phyloP scores from a whole-genome alignment of 2,888 invertebrate species.

The Drosophila seclusa region DNA sequence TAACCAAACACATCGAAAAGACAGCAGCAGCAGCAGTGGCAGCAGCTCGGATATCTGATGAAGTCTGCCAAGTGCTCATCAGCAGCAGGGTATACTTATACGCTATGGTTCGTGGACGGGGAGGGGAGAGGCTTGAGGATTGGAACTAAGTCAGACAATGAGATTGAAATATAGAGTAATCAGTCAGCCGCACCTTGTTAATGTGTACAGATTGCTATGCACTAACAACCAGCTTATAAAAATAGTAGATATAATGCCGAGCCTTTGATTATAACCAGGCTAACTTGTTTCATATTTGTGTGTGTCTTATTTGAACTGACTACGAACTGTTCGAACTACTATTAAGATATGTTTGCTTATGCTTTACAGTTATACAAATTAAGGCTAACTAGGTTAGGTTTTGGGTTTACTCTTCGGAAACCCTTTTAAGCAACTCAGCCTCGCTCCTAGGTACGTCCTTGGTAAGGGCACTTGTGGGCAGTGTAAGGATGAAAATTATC shows the following conservation, averaged over 20 bases:
- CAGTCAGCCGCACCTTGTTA: slow-evolving; percentile 49
- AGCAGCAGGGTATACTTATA: slow-evolving; percentile 13
- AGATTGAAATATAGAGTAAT: slow-evolving; percentile 38
- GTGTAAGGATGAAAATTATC: neutral
- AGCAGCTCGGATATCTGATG: slow-evolving; percentile 50
- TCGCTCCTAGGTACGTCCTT: too few species aligned
- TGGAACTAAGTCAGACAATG: slow-evolving; percentile 14
- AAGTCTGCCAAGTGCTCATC: slow-evolving; percentile 72
- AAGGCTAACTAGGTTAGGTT: neutral
- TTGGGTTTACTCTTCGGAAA: accelerated
- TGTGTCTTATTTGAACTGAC: neutral
- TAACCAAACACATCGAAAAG: slow-evolving; percentile 35
- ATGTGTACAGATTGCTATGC: slow-evolving; percentile 5
- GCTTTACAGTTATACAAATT: neutral
- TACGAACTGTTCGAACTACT: neutral
- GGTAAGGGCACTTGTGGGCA: neutral
- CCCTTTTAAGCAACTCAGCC: neutral
- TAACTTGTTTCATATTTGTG: neutral
- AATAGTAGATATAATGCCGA: neutral
- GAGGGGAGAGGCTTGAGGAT: neutral
- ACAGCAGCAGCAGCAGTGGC: slow-evolving; percentile 20
- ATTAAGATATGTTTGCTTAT: accelerated
- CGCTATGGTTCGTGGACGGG: neutral
- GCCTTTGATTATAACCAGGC: too few species aligned
- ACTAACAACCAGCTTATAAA: neutral